Evolutionary conservation across 2,888 invertebrate species (phyloP).

Genomic region (Athalia rosae): DNA sequence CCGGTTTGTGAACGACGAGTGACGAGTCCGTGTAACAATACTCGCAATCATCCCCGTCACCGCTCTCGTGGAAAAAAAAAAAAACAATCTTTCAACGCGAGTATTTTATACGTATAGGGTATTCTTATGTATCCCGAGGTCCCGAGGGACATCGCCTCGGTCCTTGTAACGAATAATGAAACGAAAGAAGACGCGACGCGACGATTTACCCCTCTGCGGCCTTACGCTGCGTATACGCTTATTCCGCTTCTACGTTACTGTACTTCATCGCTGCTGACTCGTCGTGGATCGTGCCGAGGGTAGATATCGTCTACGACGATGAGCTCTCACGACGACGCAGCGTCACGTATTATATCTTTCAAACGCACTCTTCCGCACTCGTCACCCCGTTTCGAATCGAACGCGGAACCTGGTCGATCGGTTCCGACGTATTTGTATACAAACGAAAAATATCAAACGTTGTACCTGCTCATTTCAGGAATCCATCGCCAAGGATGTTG

Average conservation of each 20-base stretch:
- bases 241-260: background rate
- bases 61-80: background rate
- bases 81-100: background rate
- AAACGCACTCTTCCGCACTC: background rate
- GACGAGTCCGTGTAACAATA: slow-evolving; percentile 41
- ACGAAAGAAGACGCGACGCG: background rate
- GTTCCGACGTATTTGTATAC: background rate
- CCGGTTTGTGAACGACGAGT: slow-evolving; percentile 6
- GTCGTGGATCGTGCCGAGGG: slow-evolving; percentile 26
- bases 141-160: too few species aligned
- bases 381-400: background rate
- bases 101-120: too few species aligned
- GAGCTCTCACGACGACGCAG: slow-evolving; percentile 35
- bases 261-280: slow-evolving; percentile 31
- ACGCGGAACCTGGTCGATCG: background rate
- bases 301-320: slow-evolving; percentile 37
- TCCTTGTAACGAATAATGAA: background rate
- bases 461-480: slow-evolving; percentile 27
- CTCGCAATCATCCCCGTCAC: slow-evolving; percentile 35
- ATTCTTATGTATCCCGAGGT: too few species aligned
- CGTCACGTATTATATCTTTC: slow-evolving; percentile 32
- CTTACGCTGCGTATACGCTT: too few species aligned
- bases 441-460: background rate
- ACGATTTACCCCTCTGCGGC: background rate
- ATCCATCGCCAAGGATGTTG: slow-evolving; percentile 56